phyloP scores from a whole-genome alignment of 2,888 invertebrate genomes.

The Nymphalis polychloros region DNA sequence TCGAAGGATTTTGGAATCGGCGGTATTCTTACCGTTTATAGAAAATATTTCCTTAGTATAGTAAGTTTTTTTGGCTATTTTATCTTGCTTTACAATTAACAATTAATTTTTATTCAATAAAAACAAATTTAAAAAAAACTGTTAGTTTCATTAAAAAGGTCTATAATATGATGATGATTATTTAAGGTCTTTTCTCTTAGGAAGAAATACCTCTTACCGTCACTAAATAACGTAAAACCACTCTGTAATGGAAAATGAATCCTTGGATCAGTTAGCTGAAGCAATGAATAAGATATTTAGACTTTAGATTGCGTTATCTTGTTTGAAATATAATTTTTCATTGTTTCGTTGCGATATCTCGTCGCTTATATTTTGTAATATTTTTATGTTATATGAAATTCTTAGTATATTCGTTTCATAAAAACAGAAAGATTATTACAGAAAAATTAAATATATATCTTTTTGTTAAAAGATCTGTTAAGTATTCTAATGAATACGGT shows the following conservation, averaged over 20 bases:
- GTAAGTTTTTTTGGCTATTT: neutral
- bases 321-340: neutral
- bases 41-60: neutral
- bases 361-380: too few species aligned
- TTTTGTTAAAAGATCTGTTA: too few species aligned
- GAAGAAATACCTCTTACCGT: neutral
- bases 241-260: constrained; percentile 9
- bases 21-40: neutral
- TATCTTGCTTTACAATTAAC: neutral
- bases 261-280: constrained; percentile 3
- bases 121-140: too few species aligned
- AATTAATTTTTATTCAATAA: neutral
- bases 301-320: constrained; percentile 1
- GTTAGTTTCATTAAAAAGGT: too few species aligned
- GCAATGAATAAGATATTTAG: neutral
- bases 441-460: too few species aligned
- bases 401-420: too few species aligned
- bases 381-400: too few species aligned
- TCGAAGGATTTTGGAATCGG: constrained; percentile 9
- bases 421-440: too few species aligned
- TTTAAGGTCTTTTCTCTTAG: neutral
- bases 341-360: neutral
- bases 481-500: too few species aligned
- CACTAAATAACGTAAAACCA: constrained; percentile 3
- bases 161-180: too few species aligned